Conservation (phyloP, 2,888 invertebrate genomes). For the Lithophane leautieri region DNA sequence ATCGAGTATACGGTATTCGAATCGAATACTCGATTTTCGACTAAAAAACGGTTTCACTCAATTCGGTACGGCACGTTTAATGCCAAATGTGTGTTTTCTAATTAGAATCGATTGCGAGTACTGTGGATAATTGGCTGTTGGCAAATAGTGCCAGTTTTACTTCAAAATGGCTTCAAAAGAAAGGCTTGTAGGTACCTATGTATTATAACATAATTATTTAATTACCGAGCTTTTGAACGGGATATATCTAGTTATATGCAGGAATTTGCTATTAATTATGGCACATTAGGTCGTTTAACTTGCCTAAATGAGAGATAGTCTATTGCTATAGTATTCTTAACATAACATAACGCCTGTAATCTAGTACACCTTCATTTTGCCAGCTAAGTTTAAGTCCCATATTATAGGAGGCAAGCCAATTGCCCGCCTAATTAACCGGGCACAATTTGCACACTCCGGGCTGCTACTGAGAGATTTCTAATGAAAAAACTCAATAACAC, state of each 20-base stretch:
- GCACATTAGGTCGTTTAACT: not conserved
- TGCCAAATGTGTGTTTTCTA: slow-evolving; percentile 43
- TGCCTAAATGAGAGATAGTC: too few relatives aligned
- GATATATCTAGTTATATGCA: not conserved
- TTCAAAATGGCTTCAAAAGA: slow-evolving; percentile 41
- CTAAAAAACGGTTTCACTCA: slow-evolving; percentile 42
- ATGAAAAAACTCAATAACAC: too few relatives aligned
- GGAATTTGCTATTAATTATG: not conserved
- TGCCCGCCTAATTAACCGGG: too few relatives aligned
- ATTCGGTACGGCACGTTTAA: slow-evolving; percentile 39
- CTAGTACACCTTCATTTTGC: not conserved
- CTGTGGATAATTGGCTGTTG: slow-evolving; percentile 47
- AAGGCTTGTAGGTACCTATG: slow-evolving; percentile 20
- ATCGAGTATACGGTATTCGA: slow-evolving; percentile 46
- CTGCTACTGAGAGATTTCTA: too few relatives aligned
- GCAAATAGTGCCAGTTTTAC: slow-evolving; percentile 46
- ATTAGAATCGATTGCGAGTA: slow-evolving; percentile 47
- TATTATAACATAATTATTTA: not conserved
- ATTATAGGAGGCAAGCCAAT: too few relatives aligned
- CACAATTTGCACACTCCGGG: too few relatives aligned
- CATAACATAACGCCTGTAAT: not conserved
- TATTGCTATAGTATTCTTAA: not conserved
- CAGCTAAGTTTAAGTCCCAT: not conserved
- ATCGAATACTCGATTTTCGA: slow-evolving; percentile 48
- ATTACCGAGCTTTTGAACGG: not conserved